Base-by-base conservation (phyloP, 2,888 invertebrate species). In the Mylabris sibirica region DNA sequence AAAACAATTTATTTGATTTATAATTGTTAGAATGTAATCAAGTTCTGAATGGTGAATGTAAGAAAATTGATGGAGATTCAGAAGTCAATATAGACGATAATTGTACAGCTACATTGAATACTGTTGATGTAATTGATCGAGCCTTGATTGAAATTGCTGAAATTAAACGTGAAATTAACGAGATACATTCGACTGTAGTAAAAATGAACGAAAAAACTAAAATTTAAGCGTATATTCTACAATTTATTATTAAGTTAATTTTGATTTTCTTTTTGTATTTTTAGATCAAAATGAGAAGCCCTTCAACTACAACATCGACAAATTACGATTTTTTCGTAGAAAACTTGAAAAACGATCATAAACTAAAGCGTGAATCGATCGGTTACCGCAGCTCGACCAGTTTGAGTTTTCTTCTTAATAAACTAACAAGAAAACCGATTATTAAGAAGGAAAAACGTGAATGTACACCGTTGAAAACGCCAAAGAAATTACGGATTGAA, bases 81-180 rank as follows among this genome's bases (percentile, higher is more conserved):
- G 14, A 41, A 3, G 3, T 53, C 22, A 53, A 11, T 11, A 53
- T 22, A 49, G 8, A 4, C 30, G 30, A 30, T 30, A 6, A 30
- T 30, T 30, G 30, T 17, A 17, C 14, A 17, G 17, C 5, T 49
- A 20, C 49, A 20, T 49, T 49, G 8, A 20, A 20, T 49, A 57
- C 57, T 24, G 14, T 24, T 24, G 57, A 57, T 57, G 57, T 24
- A 24, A 57, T 57, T 57, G 57, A 57, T 57, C 57, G 57, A 24
- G 57, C 57, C 1, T 57, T 57, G 24, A 57, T 24, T 57, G 57
- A 57, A 24, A 57, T 57, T 57, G 57, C 4, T 57, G 57, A 57
- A 24, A 57, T 57, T 20, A 24, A 57, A 24, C 24, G 24, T 24
- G 57, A 57, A 57, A 57, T 57, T 22, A 24, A 24, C 9, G 57